Conservation (phyloP, 1,140 invertebrate species). For the Nymphalis io region DNA sequence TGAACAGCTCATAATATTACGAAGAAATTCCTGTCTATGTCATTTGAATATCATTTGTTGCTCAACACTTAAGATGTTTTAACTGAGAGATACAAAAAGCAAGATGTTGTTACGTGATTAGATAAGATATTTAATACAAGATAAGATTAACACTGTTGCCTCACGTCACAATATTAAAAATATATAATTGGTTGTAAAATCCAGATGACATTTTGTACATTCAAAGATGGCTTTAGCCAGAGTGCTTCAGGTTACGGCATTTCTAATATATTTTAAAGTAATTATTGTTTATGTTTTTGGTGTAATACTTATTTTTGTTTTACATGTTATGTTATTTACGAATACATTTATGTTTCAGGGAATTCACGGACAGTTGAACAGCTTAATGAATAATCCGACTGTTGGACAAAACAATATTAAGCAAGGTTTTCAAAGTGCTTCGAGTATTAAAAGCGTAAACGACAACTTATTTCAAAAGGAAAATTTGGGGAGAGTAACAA, state of each 20-base stretch:
- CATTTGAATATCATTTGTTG: neutral
- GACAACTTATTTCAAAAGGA: constrained; percentile 38
- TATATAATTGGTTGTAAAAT: constrained; percentile 55
- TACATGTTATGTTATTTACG: constrained; percentile 5
- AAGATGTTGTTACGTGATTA: neutral
- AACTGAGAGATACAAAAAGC: neutral
- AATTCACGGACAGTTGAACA: constrained; percentile 36
- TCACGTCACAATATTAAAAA: constrained; percentile 34
- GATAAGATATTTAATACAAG: constrained; percentile 6
- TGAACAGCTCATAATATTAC: neutral
- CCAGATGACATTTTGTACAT: constrained; percentile 45
- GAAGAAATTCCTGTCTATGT: neutral
- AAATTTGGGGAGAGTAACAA: constrained; percentile 25
- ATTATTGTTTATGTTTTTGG: constrained; percentile 8
- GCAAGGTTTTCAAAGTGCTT: constrained; percentile 34
- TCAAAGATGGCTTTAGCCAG: constrained; percentile 49
- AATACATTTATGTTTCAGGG: constrained; percentile 33
- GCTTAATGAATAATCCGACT: constrained; percentile 16
- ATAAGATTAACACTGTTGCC: constrained; percentile 28
- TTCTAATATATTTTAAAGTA: constrained; percentile 49
- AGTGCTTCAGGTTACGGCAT: constrained; percentile 38
- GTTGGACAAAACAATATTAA: constrained; percentile 26
- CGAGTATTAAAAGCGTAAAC: constrained; percentile 14
- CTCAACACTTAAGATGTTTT: neutral
- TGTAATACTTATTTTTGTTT: constrained; percentile 4